Base-by-base conservation (phyloP, 2,888 invertebrate genomes). In the Drosophila recens region DNA sequence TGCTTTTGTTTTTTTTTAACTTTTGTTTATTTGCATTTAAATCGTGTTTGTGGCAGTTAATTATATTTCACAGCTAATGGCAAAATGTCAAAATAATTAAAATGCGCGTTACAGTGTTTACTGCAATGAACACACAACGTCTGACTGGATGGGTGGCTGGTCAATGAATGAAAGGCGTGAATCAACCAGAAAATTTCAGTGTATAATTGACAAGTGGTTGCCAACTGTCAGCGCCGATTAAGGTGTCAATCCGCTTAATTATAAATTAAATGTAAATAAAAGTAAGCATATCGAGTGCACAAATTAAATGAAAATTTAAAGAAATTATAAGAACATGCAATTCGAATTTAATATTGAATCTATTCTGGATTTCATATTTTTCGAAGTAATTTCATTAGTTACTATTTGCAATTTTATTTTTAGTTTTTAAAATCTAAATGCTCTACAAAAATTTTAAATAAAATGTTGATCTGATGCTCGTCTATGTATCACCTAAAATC, bases 81-180 rank as follows among this genome's bases (percentile, higher is more conserved):
- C 82, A 69, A 83, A 83, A 86, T 88, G 88, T 88, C 88, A 86
- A 86, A 87, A 86, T 88, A 86, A 86, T 88, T 86, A 88, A 88
- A 88, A 82, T 70, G 67, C 61, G 68, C 64, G 30, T 65, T 51
- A 43, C 75, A 62, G 45, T 56, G 61, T 33, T 13, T 11, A 34
- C 13, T 13, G 38, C 43, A 23, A 9, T 36, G 30, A 38, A 42
- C 27, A 30, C 27, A 38, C 36, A 30, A 11, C 17, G 38, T 30
- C 30, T 15, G 34, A 40, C 13, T 63, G 45, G 23, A 36, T 8
- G 23, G 27, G 20, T n/a, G 34, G 10, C 1, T 34, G 10, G 10
- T 30, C 40, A 1, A 27, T 27, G 11, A 34, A 23, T 33, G 9
- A 57, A 40, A 45, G 45, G 53, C 23, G 56, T 23, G 62, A 67